These are phyloP conservation scores for Plumapathes pennacea DNA, from an alignment of 92 coral and sea anemone genomes.

Conservation along the genomic window DNA sequence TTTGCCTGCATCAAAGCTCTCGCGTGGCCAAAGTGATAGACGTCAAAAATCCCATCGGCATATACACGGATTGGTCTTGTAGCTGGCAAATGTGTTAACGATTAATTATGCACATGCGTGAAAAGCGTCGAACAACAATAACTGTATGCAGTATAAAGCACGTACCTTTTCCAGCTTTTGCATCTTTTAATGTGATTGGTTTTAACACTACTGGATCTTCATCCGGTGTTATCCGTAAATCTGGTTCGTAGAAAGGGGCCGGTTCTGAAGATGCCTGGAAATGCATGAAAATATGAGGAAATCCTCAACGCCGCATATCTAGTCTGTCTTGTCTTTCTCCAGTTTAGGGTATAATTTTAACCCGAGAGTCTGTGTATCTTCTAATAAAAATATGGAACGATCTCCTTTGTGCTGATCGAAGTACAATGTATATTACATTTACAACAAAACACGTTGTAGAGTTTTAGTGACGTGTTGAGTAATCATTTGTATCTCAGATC, in stretches of 20 bases:
- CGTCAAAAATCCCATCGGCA: slow-evolving; percentile 92
- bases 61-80: slow-evolving; percentile 93
- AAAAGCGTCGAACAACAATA: background rate
- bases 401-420: too few relatives aligned
- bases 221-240: slow-evolving; percentile 11
- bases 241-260: slow-evolving; percentile 53
- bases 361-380: too few relatives aligned
- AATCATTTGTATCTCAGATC: too few relatives aligned
- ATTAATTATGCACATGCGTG: background rate
- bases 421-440: too few relatives aligned
- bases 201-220: slow-evolving; percentile 21
- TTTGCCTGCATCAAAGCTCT: slow-evolving; percentile 96
- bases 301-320: too few relatives aligned
- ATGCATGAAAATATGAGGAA: too few relatives aligned
- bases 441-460: too few relatives aligned
- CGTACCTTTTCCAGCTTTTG: slow-evolving; percentile 88
- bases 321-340: too few relatives aligned
- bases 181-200: slow-evolving; percentile 79
- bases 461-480: too few relatives aligned
- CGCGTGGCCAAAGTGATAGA: slow-evolving; percentile 94
- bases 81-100: slow-evolving; percentile 34
- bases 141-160: background rate
- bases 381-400: too few relatives aligned
- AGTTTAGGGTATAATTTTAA: too few relatives aligned
- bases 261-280: slow-evolving; percentile 64